Conservation (phyloP, 2,797 vertebrate species). For the Anas acuta region DNA sequence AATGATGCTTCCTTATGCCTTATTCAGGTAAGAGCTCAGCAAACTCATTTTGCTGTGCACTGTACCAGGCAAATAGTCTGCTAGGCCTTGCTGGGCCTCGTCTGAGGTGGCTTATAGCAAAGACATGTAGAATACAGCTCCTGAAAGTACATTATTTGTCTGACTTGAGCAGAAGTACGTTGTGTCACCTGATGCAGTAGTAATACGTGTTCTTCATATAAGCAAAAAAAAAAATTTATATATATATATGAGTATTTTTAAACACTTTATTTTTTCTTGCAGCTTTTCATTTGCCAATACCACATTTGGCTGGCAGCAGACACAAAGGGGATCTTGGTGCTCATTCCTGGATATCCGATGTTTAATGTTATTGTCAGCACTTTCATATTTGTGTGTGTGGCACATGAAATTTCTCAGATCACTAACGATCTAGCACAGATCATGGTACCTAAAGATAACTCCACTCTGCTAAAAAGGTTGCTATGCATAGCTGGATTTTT, state of each 20-base stretch:
- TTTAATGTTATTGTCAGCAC: conserved; percentile 96
- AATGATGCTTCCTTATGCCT: fast-evolving
- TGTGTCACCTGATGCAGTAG: neutral
- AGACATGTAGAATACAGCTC: neutral
- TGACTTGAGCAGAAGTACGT: neutral
- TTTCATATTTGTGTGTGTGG: conserved; percentile 98
- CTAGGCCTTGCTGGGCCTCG: neutral
- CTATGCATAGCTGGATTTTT: conserved; percentile 81
- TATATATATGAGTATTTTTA: neutral
- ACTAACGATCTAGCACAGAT: conserved; percentile 96
- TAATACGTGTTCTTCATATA: neutral
- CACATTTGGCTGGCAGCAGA: conserved; percentile 99
- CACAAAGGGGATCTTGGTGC: conserved; percentile 95
- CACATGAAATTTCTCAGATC: conserved; percentile 96
- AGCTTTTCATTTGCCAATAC: conserved; percentile 99
- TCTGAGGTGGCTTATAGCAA: neutral
- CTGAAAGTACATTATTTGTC: neutral
- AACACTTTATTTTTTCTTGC: conserved; percentile 26
- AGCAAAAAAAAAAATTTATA: neutral
- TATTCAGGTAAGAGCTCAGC: neutral
- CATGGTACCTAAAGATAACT: conserved; percentile 92
- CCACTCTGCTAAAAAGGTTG: conserved; percentile 88
- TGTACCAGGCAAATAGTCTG: neutral
- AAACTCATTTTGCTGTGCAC: neutral
- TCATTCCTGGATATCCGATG: conserved; percentile 92